Percentiles rank a stretch among this genome's conserved stretches.
Conservation (phyloP, 2,797 vertebrate genomes). For the Danionella dracula region DNA sequence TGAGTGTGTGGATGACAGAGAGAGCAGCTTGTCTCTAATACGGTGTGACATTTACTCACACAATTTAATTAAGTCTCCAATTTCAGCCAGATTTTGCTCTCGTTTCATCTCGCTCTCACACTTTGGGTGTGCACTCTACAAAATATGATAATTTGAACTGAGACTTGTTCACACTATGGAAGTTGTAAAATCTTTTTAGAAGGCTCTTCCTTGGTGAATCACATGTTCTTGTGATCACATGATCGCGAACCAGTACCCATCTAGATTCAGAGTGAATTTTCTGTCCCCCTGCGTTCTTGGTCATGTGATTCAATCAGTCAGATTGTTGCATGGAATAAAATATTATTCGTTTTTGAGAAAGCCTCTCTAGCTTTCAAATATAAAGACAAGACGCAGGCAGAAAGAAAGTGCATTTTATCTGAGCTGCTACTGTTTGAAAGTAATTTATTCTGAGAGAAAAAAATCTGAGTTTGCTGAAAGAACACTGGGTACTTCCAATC, state of each 20-base stretch:
- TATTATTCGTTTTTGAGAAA: neutral
- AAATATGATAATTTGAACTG: conserved; percentile 3
- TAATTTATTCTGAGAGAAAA: too few species aligned
- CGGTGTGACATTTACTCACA: conserved; percentile 47
- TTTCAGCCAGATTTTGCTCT: conserved; percentile 37
- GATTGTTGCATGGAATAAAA: too few species aligned
- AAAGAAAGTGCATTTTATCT: neutral
- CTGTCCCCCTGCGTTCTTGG: too few species aligned
- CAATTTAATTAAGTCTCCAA: conserved; percentile 49
- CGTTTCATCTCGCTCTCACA: conserved; percentile 1
- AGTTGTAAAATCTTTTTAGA: neutral
- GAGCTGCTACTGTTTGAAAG: neutral
- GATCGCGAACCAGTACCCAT: neutral
- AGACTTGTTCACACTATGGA: neutral
- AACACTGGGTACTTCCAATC: neutral
- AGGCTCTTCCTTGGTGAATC: neutral
- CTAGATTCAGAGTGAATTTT: too few species aligned
- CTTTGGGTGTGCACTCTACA: neutral
- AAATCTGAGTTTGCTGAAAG: too few species aligned
- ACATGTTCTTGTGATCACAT: neutral
- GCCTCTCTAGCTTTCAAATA: neutral
- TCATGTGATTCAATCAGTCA: too few species aligned
- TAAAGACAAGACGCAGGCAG: neutral
- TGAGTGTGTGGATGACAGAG: conserved; percentile 31
- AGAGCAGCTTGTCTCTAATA: conserved; percentile 48